Conservation (phyloP, 1,140 invertebrate species). For the Ceratosolen solmsi region DNA sequence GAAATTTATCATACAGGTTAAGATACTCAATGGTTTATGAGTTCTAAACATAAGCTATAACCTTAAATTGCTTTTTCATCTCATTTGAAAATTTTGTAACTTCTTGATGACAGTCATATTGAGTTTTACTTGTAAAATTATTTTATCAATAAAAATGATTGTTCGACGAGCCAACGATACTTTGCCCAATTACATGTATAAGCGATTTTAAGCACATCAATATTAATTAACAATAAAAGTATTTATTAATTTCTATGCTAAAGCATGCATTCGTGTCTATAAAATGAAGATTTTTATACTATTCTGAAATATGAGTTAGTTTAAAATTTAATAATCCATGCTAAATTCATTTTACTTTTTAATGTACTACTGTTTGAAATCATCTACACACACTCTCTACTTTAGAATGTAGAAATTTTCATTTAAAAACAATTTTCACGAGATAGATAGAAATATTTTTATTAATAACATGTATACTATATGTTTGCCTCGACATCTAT, state of each 20-base stretch:
- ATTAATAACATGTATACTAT: not conserved
- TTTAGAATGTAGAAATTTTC: not conserved
- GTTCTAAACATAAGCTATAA: not conserved
- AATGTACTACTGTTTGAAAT: not conserved
- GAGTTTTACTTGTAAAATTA: not conserved
- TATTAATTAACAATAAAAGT: no score
- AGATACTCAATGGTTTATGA: constrained; percentile 47
- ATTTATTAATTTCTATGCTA: no score
- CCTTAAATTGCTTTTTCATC: not conserved
- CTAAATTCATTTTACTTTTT: no score
- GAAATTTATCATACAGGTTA: constrained; percentile 40
- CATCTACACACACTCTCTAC: not conserved
- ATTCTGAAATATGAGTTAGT: no score
- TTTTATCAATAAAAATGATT: not conserved
- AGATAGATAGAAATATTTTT: not conserved
- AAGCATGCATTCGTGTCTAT: no score
- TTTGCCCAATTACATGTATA: no score
- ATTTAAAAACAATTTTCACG: not conserved
- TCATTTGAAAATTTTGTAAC: not conserved
- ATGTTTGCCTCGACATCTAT: no score
- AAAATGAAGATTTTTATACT: no score
- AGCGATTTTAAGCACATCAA: no score
- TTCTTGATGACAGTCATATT: not conserved
- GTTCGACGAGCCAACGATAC: no score
- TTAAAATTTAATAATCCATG: no score